Percentiles rank a stretch among this genome's conserved stretches.
These are phyloP conservation scores for Dynastes grantii DNA, from an alignment of 2,888 invertebrate species.

Conservation along the genomic window DNA sequence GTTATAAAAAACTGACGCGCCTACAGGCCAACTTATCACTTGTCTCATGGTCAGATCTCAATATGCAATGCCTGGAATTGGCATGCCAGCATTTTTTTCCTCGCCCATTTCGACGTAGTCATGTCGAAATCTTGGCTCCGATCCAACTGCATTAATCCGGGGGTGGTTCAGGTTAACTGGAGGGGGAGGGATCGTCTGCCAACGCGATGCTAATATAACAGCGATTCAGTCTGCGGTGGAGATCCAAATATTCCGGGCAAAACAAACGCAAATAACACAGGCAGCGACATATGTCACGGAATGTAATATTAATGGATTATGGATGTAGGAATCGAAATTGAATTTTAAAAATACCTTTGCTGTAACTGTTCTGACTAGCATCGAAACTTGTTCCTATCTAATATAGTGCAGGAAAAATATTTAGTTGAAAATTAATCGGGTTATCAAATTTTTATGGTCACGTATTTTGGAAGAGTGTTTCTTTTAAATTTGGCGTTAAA, in stretches of 20 bases:
- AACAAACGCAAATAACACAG: not conserved
- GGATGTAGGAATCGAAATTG: slow-evolving; percentile 8
- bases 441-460: not conserved
- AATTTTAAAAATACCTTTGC: not conserved
- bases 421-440: not conserved
- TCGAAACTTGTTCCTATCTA: not conserved
- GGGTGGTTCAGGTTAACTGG: not conserved
- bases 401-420: not conserved
- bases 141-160: slow-evolving; percentile 5
- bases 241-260: not conserved
- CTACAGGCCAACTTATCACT: not conserved
- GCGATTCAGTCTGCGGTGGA: not conserved
- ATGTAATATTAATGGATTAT: slow-evolving; percentile 36
- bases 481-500: not conserved
- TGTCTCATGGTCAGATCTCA: not conserved
- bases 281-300: slow-evolving; percentile 16
- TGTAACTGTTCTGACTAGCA: not conserved
- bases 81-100: not conserved
- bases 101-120: not conserved
- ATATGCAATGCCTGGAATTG: slow-evolving; percentile 3
- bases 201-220: not conserved
- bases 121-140: not conserved
- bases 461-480: not conserved
- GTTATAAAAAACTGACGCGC: not conserved
- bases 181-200: not conserved